These are phyloP conservation scores for Clusia tigrina DNA, from an alignment of 2,888 invertebrate genomes.

Conservation along the genomic window DNA sequence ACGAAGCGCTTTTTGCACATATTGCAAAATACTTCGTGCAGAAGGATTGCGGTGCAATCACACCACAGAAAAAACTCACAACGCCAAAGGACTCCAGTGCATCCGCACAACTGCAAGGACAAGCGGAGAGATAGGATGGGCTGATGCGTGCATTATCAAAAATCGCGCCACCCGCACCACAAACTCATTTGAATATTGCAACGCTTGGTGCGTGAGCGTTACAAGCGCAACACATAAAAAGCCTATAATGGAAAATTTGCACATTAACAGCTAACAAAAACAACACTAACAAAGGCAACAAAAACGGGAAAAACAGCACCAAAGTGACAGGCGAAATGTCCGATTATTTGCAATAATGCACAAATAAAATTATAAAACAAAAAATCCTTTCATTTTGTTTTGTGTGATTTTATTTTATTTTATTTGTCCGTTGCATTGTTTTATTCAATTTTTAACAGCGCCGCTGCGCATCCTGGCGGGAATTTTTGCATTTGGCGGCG, in stretches of 20 bases:
- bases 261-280: slow-evolving; percentile 55
- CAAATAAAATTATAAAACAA: slow-evolving; percentile 33
- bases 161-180: neutral
- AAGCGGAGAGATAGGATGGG: too few species aligned
- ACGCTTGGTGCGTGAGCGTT: neutral
- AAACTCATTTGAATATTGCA: neutral
- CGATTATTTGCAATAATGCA: slow-evolving; percentile 61
- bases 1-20: slow-evolving; percentile 1
- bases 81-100: neutral
- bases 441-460: slow-evolving; percentile 34
- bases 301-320: slow-evolving; percentile 13
- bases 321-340: slow-evolving; percentile 64
- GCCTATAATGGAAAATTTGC: slow-evolving; percentile 34
- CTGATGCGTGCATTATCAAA: neutral
- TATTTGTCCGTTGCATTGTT: too few species aligned
- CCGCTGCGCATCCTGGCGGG: slow-evolving; percentile 43
- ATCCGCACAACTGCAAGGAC: neutral
- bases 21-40: slow-evolving; percentile 19
- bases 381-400: too few species aligned
- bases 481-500: slow-evolving; percentile 49
- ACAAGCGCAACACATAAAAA: neutral
- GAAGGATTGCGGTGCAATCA: neutral
- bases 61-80: neutral
- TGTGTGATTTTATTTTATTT: too few species aligned
- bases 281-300: slow-evolving; percentile 35